These are phyloP conservation scores for Torymus auratus DNA, from an alignment of 2,888 invertebrate species.

Conservation along the genomic window DNA sequence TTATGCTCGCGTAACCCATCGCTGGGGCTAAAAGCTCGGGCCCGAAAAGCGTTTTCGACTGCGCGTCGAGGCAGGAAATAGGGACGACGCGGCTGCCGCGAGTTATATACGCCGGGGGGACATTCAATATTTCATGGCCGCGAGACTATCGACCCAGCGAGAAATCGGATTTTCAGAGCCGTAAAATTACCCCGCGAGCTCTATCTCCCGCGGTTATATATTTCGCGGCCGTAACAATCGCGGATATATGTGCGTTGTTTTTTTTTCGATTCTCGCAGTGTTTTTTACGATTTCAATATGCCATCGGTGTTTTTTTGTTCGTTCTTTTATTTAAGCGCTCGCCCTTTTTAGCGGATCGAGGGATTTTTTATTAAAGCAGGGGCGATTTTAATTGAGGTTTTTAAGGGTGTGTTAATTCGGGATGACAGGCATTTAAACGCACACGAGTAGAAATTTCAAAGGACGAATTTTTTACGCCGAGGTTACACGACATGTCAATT, in stretches of 20 bases:
- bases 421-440: neutral
- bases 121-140: constrained; percentile 48
- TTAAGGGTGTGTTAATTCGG: no score
- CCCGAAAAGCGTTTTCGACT: constrained; percentile 24
- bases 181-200: constrained; percentile 43
- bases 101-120: constrained; percentile 20
- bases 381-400: no score
- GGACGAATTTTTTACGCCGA: neutral
- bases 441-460: constrained; percentile 22
- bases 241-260: neutral
- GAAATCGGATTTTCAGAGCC: constrained; percentile 51
- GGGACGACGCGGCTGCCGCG: neutral
- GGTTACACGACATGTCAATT: constrained; percentile 10
- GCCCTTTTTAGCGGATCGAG: no score
- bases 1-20: neutral
- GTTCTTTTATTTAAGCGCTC: no score
- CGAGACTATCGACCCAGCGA: constrained; percentile 36
- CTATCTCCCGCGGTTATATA: neutral
- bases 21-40: neutral
- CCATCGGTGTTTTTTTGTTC: no score
- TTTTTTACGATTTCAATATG: no score
- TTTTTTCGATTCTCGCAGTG: no score
- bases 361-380: no score
- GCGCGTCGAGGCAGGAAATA: constrained; percentile 36
- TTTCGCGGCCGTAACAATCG: constrained; percentile 1